These are phyloP conservation scores for Natrix natrix DNA, from an alignment of 2,797 vertebrate species.

Conservation along the genomic window DNA sequence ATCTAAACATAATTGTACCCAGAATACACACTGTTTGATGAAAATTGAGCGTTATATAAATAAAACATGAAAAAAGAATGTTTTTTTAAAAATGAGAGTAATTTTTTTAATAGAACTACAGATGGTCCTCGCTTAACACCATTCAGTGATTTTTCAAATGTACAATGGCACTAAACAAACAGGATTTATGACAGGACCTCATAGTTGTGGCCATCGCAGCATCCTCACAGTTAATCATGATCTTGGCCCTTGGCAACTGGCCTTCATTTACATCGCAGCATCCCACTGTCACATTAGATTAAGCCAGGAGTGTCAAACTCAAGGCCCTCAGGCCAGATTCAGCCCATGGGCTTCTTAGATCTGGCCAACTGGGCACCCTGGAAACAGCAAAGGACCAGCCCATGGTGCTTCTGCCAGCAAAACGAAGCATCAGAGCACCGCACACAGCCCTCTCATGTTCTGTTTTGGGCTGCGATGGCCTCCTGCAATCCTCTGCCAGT, in stretches of 20 bases:
- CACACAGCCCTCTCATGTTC: too few relatives aligned
- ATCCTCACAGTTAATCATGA: neutral
- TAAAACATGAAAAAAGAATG: neutral
- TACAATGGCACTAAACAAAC: neutral
- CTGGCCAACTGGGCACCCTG: too few relatives aligned
- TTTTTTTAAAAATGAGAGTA: neutral
- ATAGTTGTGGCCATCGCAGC: neutral
- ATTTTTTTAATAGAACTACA: neutral
- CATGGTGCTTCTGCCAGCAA: too few relatives aligned
- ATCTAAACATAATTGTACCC: too few relatives aligned
- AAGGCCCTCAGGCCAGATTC: too few relatives aligned
- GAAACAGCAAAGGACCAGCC: too few relatives aligned
- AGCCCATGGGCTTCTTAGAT: too few relatives aligned
- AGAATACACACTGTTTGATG: too few relatives aligned
- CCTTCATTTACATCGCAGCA: neutral
- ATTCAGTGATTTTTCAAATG: neutral
- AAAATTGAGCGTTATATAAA: too few relatives aligned
- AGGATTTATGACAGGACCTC: neutral
- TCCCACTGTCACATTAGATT: neutral
- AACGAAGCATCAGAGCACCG: too few relatives aligned
- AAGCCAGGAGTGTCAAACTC: neutral
- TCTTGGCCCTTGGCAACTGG: neutral
- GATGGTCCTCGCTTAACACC: neutral
- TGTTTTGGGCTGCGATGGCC: too few relatives aligned
- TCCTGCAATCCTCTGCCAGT: too few relatives aligned